Percentiles rank a stretch among this genome's conserved stretches.
These are phyloP conservation scores for Panthera uncia DNA, from an alignment of 2,113 vertebrate genomes.

Conservation along the genomic window DNA sequence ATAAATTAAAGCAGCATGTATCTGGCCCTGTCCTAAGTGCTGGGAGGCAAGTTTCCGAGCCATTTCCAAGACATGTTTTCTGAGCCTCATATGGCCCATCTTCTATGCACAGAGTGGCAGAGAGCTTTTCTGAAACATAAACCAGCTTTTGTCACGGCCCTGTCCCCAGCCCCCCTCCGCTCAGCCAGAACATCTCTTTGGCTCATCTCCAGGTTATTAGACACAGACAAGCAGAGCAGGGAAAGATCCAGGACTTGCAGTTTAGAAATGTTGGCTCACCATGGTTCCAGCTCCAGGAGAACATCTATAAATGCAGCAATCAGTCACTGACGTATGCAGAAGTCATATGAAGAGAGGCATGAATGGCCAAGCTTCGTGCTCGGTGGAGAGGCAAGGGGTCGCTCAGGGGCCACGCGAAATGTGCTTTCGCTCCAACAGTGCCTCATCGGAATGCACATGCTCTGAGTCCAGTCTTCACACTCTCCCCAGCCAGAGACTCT, in stretches of 20 bases:
- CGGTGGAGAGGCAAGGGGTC: not conserved
- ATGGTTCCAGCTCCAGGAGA: not conserved
- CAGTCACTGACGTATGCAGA: not conserved
- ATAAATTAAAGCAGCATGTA: not conserved
- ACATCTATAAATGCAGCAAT: not conserved
- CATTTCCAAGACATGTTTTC: not conserved
- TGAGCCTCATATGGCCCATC: not conserved
- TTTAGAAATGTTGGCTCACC: not conserved
- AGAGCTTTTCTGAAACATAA: not conserved
- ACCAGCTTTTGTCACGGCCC: not conserved
- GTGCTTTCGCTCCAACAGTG: not conserved
- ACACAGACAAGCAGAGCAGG: not conserved
- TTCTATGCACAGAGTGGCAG: not conserved
- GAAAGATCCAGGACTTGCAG: not conserved
- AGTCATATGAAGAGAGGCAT: not conserved
- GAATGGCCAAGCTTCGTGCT: not conserved
- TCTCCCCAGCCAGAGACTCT: not conserved
- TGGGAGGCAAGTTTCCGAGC: not conserved
- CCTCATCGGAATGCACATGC: not conserved
- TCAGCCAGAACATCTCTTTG: not conserved
- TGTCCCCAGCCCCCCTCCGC: not conserved
- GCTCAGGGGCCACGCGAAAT: not conserved
- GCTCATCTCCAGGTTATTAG: not conserved
- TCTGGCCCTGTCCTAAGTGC: not conserved
- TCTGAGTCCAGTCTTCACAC: too few species aligned